These are phyloP conservation scores for Tyrophagus putrescentiae DNA, from an alignment of 1,140 invertebrate genomes.

Conservation along the genomic window DNA sequence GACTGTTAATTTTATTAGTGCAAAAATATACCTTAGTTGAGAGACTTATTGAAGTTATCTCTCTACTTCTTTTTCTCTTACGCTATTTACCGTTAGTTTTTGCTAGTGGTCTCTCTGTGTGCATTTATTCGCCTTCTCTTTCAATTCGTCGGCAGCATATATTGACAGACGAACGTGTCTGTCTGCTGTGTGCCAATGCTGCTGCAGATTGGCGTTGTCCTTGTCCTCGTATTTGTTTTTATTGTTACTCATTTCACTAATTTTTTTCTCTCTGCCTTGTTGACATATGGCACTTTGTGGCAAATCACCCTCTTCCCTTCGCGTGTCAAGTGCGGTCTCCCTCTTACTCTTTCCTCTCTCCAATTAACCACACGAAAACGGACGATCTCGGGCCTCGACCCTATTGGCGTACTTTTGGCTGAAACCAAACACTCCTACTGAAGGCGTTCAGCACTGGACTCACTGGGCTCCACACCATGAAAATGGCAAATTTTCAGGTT, in stretches of 20 bases:
- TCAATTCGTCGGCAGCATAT: too few relatives aligned
- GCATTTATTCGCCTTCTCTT: too few relatives aligned
- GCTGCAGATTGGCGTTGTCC: background rate
- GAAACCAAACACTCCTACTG: too few relatives aligned
- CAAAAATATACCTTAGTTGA: background rate
- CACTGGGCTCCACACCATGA: too few relatives aligned
- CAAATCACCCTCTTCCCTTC: background rate
- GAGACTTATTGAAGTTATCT: background rate
- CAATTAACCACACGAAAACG: too few relatives aligned
- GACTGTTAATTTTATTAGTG: too few relatives aligned
- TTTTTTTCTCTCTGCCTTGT: too few relatives aligned
- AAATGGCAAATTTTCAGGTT: too few relatives aligned
- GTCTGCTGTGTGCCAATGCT: background rate
- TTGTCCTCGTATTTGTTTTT: constrained; percentile 14
- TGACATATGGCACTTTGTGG: background rate
- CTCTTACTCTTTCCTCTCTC: background rate
- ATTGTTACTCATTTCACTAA: too few relatives aligned
- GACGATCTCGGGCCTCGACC: background rate
- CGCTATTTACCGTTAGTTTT: background rate
- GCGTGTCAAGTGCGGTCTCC: background rate
- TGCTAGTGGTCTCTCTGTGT: background rate
- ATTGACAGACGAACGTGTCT: background rate
- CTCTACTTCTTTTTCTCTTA: background rate
- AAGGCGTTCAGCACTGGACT: too few relatives aligned
- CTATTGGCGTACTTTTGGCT: background rate